Percentiles rank a stretch among this genome's conserved stretches.
These are phyloP conservation scores for Pangasius mekongensis DNA, from an alignment of 2,797 vertebrate genomes.

Conservation along the genomic window DNA sequence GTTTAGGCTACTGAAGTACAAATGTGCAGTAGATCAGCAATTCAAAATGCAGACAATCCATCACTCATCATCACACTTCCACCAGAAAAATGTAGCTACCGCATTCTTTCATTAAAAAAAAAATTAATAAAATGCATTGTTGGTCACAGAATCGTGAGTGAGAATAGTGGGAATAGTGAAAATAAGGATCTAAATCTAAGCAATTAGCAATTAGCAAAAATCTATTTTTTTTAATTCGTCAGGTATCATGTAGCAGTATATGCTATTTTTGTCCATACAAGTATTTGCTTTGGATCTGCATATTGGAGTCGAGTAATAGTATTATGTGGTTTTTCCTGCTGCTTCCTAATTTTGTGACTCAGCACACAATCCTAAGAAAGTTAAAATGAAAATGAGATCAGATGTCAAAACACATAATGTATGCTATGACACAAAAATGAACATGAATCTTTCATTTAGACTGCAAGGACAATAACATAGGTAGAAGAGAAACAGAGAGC, in stretches of 20 bases:
- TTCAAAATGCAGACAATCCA: neutral
- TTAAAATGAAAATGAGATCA: neutral
- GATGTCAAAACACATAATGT: neutral
- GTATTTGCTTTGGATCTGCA: neutral
- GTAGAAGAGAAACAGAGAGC: slow-evolving; percentile 23
- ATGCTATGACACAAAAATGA: neutral
- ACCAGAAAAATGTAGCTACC: neutral
- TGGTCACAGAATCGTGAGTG: neutral
- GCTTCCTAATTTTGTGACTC: neutral
- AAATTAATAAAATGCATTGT: neutral
- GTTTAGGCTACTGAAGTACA: neutral
- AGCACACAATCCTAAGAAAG: neutral
- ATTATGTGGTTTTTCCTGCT: neutral
- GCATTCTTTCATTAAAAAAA: too few relatives aligned
- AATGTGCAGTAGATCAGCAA: neutral
- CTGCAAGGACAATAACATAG: slow-evolving; percentile 12
- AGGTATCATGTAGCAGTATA: neutral
- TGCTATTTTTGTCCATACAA: neutral
- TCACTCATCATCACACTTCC: neutral
- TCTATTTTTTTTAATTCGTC: too few relatives aligned
- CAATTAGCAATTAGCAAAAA: too few relatives aligned
- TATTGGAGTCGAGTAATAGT: neutral
- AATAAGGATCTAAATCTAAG: neutral
- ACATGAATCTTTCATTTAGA: slow-evolving; percentile 32
- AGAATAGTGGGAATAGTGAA: neutral